Conservation (phyloP, 2,797 vertebrate genomes). For the Tenualosa thibaudeaui region DNA sequence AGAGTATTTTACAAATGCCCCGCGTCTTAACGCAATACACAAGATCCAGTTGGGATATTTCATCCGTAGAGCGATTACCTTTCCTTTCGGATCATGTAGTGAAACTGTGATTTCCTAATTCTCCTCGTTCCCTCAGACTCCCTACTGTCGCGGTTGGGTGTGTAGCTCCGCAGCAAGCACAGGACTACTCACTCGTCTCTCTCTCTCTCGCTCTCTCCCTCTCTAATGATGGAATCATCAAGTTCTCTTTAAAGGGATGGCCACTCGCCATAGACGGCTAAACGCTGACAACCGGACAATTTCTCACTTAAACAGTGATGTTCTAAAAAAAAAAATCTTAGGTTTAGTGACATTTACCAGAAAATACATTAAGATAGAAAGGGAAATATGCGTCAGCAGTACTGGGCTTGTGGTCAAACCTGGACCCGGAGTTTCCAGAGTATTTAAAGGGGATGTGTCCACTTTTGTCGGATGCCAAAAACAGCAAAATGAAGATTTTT, state of each 20-base stretch:
- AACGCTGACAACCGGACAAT: not conserved
- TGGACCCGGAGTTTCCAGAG: slow-evolving; percentile 8
- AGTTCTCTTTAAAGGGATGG: slow-evolving; percentile 64
- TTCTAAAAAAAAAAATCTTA: not conserved
- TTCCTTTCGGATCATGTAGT: not conserved
- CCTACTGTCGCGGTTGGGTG: slow-evolving; percentile 20
- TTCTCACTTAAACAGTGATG: not conserved
- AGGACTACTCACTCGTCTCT: slow-evolving; percentile 30
- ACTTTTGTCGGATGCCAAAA: slow-evolving; percentile 16
- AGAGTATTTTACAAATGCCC: slow-evolving; percentile 36
- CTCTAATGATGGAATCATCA: slow-evolving; percentile 51
- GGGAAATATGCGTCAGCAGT: not conserved
- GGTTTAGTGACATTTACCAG: not conserved
- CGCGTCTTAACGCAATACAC: slow-evolving; percentile 26
- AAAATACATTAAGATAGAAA: not conserved
- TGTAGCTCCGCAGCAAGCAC: slow-evolving; percentile 45
- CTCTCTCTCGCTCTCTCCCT: slow-evolving; percentile 6
- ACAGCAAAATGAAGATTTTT: not conserved
- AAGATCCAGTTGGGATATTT: not conserved
- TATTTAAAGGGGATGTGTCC: slow-evolving; percentile 7
- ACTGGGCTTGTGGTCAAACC: not conserved
- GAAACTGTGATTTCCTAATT: slow-evolving; percentile 5
- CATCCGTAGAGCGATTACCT: not conserved
- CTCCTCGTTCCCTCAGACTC: not conserved
- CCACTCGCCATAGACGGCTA: slow-evolving; percentile 13